phyloP scores from a whole-genome alignment of 1,140 invertebrate species.

The Euwallacea fornicatus region DNA sequence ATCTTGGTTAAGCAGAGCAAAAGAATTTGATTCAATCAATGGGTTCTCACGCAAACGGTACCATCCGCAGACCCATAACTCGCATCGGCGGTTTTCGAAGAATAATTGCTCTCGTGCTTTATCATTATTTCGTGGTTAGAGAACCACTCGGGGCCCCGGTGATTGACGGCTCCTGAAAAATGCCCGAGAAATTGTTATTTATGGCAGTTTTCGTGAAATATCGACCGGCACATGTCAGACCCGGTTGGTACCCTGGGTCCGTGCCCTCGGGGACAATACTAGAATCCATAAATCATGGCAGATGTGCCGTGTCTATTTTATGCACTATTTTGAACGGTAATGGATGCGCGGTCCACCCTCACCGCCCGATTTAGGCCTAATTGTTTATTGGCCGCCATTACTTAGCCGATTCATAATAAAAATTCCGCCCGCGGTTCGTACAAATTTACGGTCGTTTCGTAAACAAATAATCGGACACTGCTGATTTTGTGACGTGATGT shows the following conservation, averaged over 20 bases:
- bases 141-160: slow-evolving; percentile 1
- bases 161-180: slow-evolving; percentile 35
- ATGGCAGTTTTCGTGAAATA: slow-evolving; percentile 31
- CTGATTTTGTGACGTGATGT: too few species aligned
- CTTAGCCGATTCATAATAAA: too few species aligned
- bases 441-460: too few species aligned
- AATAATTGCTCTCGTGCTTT: slow-evolving; percentile 34
- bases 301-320: neutral
- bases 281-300: neutral
- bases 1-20: neutral
- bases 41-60: slow-evolving; percentile 22
- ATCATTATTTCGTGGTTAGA: slow-evolving; percentile 35
- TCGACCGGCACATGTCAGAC: slow-evolving; percentile 24
- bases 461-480: too few species aligned
- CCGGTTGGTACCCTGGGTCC: neutral
- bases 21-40: slow-evolving; percentile 12
- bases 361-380: slow-evolving; percentile 13
- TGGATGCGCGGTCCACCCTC: slow-evolving; percentile 14
- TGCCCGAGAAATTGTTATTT: slow-evolving; percentile 34
- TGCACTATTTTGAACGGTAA: neutral
- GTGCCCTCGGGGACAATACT: neutral
- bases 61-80: slow-evolving; percentile 20
- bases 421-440: too few species aligned
- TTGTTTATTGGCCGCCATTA: slow-evolving; percentile 4
- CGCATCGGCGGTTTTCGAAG: slow-evolving; percentile 16